phyloP scores from a whole-genome alignment of 1,140 invertebrate species.

The Drosophila arizonae region DNA sequence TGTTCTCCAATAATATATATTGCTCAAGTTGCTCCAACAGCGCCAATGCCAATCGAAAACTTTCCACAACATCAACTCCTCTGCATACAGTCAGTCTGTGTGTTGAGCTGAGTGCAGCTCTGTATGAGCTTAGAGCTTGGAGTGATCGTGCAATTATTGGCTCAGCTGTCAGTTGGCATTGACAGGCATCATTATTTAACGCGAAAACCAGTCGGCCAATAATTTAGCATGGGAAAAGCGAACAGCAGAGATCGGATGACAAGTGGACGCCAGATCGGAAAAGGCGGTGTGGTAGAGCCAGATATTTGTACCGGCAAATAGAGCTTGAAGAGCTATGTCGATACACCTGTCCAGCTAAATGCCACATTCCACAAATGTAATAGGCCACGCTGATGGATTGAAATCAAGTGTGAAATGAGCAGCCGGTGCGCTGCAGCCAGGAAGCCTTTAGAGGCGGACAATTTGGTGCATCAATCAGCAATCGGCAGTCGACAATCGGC shows the following conservation, averaged over 20 bases:
- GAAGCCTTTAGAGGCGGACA: background rate
- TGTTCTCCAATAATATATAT: too few species aligned
- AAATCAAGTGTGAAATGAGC: background rate
- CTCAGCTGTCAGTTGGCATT: conserved; percentile 48
- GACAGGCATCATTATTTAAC: conserved; percentile 62
- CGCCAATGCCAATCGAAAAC: background rate
- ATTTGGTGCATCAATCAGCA: conserved; percentile 27
- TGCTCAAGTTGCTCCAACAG: too few species aligned
- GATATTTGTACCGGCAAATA: background rate
- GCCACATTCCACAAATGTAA: background rate
- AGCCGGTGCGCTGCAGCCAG: background rate
- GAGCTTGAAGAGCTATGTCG: conserved; percentile 18
- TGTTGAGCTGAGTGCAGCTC: conserved; percentile 1
- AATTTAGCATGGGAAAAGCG: conserved; percentile 57
- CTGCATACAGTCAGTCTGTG: background rate
- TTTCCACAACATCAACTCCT: background rate
- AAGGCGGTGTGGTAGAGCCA: too few species aligned
- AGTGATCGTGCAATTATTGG: conserved; percentile 51
- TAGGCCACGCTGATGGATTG: conserved; percentile 50
- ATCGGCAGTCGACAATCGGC: conserved; percentile 6
- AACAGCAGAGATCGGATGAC: conserved; percentile 33
- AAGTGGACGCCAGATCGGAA: conserved; percentile 19
- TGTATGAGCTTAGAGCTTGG: conserved; percentile 3
- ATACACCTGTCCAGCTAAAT: conserved; percentile 22
- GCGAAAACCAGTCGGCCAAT: conserved; percentile 53